Conservation (phyloP, 2,113 vertebrate genomes). For the Sclerurus mexicanus region DNA sequence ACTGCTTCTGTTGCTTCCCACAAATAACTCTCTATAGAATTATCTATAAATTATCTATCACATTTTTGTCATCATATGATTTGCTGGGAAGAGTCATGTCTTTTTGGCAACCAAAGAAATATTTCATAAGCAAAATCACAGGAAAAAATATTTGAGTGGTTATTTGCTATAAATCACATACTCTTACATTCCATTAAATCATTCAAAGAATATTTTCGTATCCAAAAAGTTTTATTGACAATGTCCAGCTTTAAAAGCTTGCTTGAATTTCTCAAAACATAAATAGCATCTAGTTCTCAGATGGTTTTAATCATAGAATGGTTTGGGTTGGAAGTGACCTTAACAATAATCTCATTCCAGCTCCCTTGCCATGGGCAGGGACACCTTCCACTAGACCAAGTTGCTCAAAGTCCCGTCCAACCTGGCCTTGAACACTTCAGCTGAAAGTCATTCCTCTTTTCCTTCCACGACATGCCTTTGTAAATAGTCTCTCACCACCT, state of each 20-base stretch:
- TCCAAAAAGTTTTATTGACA: not conserved
- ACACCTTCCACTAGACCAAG: not conserved
- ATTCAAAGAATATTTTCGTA: not conserved
- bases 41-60: not conserved
- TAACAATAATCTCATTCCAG: not conserved
- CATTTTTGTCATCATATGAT: not conserved
- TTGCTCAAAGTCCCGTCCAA: not conserved
- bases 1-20: not conserved
- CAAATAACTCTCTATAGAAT: not conserved
- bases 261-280: not conserved
- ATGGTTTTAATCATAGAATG: not conserved
- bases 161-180: not conserved
- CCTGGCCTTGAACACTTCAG: not conserved
- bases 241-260: not conserved
- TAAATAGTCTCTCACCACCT: not conserved
- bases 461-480: too few relatives aligned
- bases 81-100: not conserved
- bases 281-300: not conserved
- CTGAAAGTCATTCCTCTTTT: not conserved
- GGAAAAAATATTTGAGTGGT: not conserved
- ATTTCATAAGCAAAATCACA: not conserved
- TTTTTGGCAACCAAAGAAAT: not conserved
- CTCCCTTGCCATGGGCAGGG: not conserved
- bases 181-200: not conserved
- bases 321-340: not conserved